Evolutionary conservation across 2,888 invertebrate species (phyloP), one percentile per base, ranked within the genome.

Genomic region (Chelonus formosanus): DNA sequence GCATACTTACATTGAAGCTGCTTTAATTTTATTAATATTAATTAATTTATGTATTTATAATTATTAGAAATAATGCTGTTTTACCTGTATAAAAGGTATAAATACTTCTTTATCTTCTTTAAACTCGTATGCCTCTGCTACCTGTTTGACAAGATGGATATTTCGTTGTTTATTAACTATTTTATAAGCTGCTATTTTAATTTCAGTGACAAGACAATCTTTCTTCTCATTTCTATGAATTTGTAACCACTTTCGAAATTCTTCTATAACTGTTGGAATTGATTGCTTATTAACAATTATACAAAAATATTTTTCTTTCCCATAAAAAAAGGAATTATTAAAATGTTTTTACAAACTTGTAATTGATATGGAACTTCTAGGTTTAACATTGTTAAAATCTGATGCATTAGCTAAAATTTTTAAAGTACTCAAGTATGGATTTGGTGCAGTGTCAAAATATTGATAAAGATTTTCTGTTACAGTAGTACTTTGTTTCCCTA

Each of bases 171-270:
- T 89, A 71, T 86, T 88, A 8, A 92, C 88, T 74, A 93, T 87
- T 78, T 89, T 89, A 84, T 93, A 93, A 61, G 92, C 91, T 70
- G 90, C 89, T 76, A 90, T 82, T 84, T 93, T 92, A 40, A 92
- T 78, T 69, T 89, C 84, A 75, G 74, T 80, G 65, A 81, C 86
- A 75, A 88, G 85, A 78, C 83, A 83, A 71, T 86, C 85, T 72
- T 83, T 85, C 73, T 86, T 86, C 55, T 78, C 78, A 71, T 76
- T 82, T 76, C 81, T 80, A 78, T 79, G 70, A 32, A 64, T 63
- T 45, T 68, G 68, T 52, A 85, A 71, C 85, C 85, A 86, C 36
- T 72, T 75, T 64, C 75, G 68, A 73, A 84, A 85, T 70, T 83
- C 84, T 69, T 85, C 83, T 61, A 85, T 78, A 6, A 86, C 86